phyloP scores from a whole-genome alignment of 2,888 invertebrate species.

The Trissoscelio sp. region DNA sequence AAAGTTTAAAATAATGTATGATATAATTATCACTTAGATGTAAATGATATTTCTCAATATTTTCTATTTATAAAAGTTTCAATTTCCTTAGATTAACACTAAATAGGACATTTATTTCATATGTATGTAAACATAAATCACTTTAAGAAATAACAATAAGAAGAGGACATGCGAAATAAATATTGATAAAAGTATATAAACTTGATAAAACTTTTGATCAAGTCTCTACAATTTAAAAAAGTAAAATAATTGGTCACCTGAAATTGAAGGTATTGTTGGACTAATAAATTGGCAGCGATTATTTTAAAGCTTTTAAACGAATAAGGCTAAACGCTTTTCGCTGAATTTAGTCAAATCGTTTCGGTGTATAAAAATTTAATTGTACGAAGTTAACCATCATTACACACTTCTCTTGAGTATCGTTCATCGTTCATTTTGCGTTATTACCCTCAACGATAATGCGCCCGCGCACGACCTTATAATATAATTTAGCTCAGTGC shows the following conservation, averaged over 20 bases:
- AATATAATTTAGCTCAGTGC: conserved; percentile 63
- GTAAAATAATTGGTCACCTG: background rate
- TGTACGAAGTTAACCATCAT: conserved; percentile 62
- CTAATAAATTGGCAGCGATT: background rate
- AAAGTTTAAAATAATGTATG: too few relatives aligned
- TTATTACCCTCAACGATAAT: conserved; percentile 64
- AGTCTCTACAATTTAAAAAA: too few relatives aligned
- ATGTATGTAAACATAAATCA: too few relatives aligned
- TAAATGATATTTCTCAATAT: too few relatives aligned
- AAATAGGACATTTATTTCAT: too few relatives aligned
- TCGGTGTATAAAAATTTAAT: conserved; percentile 57
- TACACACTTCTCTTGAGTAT: conserved; percentile 53
- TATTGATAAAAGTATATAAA: background rate
- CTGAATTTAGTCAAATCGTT: conserved; percentile 52
- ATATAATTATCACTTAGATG: too few relatives aligned
- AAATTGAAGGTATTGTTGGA: background rate
- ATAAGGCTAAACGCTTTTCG: conserved; percentile 18
- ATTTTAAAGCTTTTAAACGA: conserved; percentile 25
- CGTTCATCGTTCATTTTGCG: conserved; percentile 63
- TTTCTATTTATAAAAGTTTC: too few relatives aligned
- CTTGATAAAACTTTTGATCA: too few relatives aligned
- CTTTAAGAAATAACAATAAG: too few relatives aligned
- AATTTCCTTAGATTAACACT: too few relatives aligned
- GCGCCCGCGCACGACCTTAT: conserved; percentile 61
- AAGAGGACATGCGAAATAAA: too few relatives aligned